Evolutionary conservation across 2,888 invertebrate species (phyloP).

Genomic region (Lasioglossum calceatum): DNA sequence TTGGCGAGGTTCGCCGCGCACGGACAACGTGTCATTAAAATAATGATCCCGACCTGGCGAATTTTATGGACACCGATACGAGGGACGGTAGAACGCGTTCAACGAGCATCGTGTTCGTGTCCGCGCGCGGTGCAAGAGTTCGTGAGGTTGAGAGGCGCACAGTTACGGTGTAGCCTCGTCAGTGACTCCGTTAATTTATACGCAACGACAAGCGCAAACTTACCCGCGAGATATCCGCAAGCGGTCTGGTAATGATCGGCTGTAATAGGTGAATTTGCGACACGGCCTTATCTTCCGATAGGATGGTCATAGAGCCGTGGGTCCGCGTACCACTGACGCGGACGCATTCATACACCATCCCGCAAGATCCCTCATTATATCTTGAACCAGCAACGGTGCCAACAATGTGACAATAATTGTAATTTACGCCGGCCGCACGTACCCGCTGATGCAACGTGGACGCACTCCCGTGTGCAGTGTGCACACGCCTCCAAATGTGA

Average conservation of each 20-base stretch:
- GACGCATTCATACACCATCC: conserved; percentile 38
- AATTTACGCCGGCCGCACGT: conserved; percentile 16
- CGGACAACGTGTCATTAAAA: conserved; percentile 5
- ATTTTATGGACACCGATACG: conserved; percentile 6
- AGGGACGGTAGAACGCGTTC: background rate
- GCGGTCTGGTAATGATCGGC: conserved; percentile 51
- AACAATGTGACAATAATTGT: conserved; percentile 48
- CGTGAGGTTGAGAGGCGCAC: background rate
- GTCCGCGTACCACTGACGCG: background rate
- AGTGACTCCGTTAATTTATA: conserved; percentile 52
- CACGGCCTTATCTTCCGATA: conserved; percentile 48
- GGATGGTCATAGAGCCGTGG: conserved; percentile 25
- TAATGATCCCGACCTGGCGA: background rate
- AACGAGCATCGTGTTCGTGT: conserved; percentile 20
- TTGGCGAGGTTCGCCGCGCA: background rate
- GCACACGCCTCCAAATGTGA: background rate
- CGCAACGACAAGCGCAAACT: conserved; percentile 45
- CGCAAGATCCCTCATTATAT: conserved; percentile 50
- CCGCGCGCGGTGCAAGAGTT: conserved; percentile 21
- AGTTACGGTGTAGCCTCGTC: conserved; percentile 34
- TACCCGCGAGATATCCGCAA: conserved; percentile 41
- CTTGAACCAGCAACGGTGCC: conserved; percentile 10
- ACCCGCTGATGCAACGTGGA: background rate
- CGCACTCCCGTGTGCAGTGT: background rate
- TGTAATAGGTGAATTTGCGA: conserved; percentile 62